Evolutionary conservation across 2,888 invertebrate genomes (phyloP), one percentile per base, ranked within the genome.

Genomic region (Dione juno): DNA sequence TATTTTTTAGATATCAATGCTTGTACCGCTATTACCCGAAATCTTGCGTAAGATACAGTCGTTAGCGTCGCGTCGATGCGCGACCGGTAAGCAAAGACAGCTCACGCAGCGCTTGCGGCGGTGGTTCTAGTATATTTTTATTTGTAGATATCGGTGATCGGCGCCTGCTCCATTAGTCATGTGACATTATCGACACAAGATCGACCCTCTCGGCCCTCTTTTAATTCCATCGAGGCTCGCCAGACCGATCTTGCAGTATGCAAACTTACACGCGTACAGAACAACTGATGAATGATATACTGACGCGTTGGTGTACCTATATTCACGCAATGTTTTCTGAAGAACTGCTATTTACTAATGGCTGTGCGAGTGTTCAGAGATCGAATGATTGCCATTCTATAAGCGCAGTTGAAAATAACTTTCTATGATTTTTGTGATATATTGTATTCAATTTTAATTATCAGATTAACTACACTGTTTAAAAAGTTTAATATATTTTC

Each of bases 161-260:
- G 92, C 92, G 92, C 91, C 91, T 85, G 88, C 87, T 88, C 92
- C 92, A 92, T 92, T 93, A 92, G 90, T 93, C 92, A 92, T 88
- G 87, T 92, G 92, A 92, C 92, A 91, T 84, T 92, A 92, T 92
- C 92, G 89, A 90, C 88, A 86, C 82, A 84, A 87, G 86, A 92
- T 92, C 92, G 85, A 80, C 83, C 85, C 88, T 86, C 87, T 83
- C 83, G 84, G 83, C 83, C 82, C 84, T 87, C 77, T 81, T 89
- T 88, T 88, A 88, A 88, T 86, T 87, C 88, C 86, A 86, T 84
- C 85, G 87, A 84, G 84, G 87, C 85, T 85, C 80, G 84, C 84
- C 78, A 83, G 84, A 83, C 83, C 83, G 81, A 81, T 84, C 82
- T 81, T 81, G 84, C 83, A 77, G 81, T 84, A 88, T 90, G 90